Conservation (phyloP, 2,113 vertebrate genomes). For the Seriola quinqueradiata region DNA sequence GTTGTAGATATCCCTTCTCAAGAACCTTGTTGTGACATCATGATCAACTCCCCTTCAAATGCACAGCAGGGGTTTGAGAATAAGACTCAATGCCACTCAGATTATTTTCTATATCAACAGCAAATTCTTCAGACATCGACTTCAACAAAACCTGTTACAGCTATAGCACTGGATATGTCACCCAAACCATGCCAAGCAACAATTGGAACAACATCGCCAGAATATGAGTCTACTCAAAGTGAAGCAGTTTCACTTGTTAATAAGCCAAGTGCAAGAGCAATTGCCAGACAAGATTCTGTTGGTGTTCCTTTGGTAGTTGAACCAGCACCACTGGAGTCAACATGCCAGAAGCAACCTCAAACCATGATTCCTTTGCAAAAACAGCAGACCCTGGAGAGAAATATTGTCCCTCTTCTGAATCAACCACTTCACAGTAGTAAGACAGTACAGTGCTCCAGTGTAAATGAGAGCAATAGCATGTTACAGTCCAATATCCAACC, state of each 20-base stretch:
- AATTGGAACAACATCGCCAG: conserved; percentile 18
- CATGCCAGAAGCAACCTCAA: conserved; percentile 19
- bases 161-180: conserved; percentile 83
- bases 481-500: conserved; percentile 34
- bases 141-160: conserved; percentile 78
- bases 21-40: conserved; percentile 16
- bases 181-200: conserved; percentile 59
- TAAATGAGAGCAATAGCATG: conserved; percentile 6
- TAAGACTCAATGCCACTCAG: conserved; percentile 6
- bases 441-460: not conserved
- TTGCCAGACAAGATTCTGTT: conserved; percentile 58
- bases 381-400: conserved; percentile 11
- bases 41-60: conserved; percentile 4
- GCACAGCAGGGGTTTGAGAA: conserved; percentile 10
- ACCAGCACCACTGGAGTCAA: conserved; percentile 25
- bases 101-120: conserved; percentile 38
- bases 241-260: conserved; percentile 73
- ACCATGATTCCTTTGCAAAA: conserved; percentile 15
- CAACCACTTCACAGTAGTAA: conserved; percentile 5
- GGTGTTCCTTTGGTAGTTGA: conserved; percentile 71
- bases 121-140: conserved; percentile 64
- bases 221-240: conserved; percentile 13
- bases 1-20: conserved; percentile 52
- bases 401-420: conserved; percentile 17
- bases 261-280: conserved; percentile 57